These are phyloP conservation scores for Eolophus roseicapilla DNA, from an alignment of 2,113 vertebrate species.

Conservation along the genomic window DNA sequence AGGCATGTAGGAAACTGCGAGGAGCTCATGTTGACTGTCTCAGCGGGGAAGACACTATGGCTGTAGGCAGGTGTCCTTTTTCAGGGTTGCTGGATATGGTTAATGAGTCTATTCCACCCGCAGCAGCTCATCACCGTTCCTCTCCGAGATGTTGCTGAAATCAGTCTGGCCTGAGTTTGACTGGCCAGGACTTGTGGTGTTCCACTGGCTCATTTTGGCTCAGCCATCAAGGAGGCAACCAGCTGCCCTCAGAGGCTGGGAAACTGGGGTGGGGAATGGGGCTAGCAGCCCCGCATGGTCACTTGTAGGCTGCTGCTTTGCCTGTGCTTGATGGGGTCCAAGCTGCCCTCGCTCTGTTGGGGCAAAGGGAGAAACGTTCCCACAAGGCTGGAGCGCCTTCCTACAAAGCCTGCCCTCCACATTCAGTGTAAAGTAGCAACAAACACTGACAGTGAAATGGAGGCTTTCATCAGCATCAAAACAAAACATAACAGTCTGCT, in stretches of 20 bases:
- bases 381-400: rapidly evolving
- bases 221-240: neutral
- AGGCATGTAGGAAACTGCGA: neutral
- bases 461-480: neutral
- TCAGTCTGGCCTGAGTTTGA: neutral
- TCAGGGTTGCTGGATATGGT: neutral
- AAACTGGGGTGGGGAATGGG: neutral
- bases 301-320: neutral
- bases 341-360: neutral
- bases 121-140: neutral
- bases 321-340: rapidly evolving
- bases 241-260: rapidly evolving
- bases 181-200: neutral
- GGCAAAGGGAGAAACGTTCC: neutral
- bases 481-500: rapidly evolving
- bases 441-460: neutral
- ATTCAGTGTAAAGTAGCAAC: neutral
- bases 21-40: neutral
- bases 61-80: neutral
- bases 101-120: neutral
- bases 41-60: neutral
- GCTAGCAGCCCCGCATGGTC: rapidly evolving
- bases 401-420: neutral
- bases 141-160: rapidly evolving
- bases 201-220: rapidly evolving